Base-by-base conservation (phyloP, 2,888 invertebrate species). In the Mimas tiliae region DNA sequence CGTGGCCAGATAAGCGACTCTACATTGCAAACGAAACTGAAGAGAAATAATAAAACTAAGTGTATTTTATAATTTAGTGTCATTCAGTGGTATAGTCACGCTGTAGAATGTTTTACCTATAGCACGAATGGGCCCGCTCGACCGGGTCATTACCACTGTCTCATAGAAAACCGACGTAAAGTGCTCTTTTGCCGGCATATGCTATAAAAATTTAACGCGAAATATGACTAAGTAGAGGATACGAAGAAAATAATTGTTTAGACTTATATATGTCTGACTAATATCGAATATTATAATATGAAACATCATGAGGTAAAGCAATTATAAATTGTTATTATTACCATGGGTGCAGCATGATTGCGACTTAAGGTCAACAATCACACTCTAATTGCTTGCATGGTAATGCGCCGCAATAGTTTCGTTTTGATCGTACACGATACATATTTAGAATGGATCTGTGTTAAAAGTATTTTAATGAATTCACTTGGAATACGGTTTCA, bases 361-460 rank as follows among this genome's bases (percentile, higher is more conserved):
- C 19, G 19, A 42, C 42, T 42, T 58, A 58, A 58, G 58, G 58
- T 63, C 62, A 63, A 63, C 45, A 63, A 63, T 63, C 45, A 62
- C 62, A 63, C 48, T 47, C 62, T 63, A 47, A 63, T 63, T 47
- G 62, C 47, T 21, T 21, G 62, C 27, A 47, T 45, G 48, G 33
- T 63, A 48, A 63, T 47, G 16, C 47, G 47, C 14, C 33, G 62
- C 33, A 47, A 42, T 62, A 21, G 33, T 63, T 63, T 63, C 47
- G 33, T 45, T 63, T 63, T 63, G 45, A 63, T 63, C 21, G 27
- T 63, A 33, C 27, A 42, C 47, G 27, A 48, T n/a, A n/a, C n/a
- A n/a, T n/a, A 42, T 63, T 63, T 48, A 42, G 19, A 58, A 58
- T 58, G 38, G 16, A 63, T 63, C 47, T 47, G 47, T 63, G 62